Conservation (phyloP, 2,113 vertebrate species). For the Cervus canadensis region DNA sequence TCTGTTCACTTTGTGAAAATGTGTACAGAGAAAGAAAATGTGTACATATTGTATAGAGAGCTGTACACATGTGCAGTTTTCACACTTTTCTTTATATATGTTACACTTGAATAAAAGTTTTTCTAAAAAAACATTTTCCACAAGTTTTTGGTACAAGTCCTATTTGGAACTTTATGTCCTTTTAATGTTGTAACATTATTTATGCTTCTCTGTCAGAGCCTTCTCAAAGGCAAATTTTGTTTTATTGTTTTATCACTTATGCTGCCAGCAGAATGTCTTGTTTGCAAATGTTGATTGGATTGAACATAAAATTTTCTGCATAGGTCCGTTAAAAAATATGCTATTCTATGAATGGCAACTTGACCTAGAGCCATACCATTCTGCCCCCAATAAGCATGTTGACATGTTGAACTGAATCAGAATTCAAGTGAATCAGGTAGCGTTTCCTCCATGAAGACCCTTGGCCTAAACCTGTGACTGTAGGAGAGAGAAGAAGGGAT, state of each 20-base stretch:
- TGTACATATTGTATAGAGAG: background rate
- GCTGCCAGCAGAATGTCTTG: background rate
- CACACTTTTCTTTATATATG: background rate
- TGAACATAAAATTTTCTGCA: background rate
- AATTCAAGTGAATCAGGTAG: background rate
- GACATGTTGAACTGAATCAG: background rate
- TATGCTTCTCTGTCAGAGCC: background rate
- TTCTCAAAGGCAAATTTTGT: background rate
- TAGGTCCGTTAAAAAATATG: background rate
- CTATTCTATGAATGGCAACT: background rate
- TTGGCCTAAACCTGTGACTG: too few species aligned
- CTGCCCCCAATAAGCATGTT: background rate
- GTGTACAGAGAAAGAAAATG: background rate
- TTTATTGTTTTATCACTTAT: background rate
- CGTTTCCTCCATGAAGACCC: background rate
- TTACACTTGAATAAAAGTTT: background rate
- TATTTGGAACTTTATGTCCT: background rate
- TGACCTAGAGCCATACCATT: background rate
- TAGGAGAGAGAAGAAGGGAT: background rate
- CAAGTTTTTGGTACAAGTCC: background rate
- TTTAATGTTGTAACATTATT: background rate
- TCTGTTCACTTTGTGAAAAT: background rate
- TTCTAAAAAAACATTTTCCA: background rate
- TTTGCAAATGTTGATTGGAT: background rate
- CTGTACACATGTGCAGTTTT: background rate